These are phyloP conservation scores for Etheostoma spectabile DNA, from an alignment of 2,113 vertebrate genomes.

Conservation along the genomic window DNA sequence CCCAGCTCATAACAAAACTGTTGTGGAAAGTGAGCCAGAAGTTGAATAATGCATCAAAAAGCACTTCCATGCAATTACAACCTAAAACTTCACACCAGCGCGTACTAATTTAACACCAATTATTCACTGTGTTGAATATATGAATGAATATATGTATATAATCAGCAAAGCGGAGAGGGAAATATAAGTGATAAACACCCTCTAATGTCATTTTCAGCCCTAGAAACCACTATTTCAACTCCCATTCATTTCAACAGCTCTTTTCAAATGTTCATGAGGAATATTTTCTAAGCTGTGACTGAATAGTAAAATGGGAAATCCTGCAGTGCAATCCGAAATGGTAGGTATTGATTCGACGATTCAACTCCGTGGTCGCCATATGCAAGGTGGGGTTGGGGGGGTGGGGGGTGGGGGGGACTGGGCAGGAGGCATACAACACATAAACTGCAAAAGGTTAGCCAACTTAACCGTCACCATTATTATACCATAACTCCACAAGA, in stretches of 20 bases:
- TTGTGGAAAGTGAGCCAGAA: constrained; percentile 12
- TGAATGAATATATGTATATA: constrained; percentile 58
- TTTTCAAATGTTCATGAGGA: not conserved
- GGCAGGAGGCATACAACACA: too few species aligned
- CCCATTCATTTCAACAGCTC: too few species aligned
- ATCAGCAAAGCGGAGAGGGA: constrained; percentile 25
- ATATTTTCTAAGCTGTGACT: not conserved
- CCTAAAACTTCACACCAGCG: constrained; percentile 41
- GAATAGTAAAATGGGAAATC: not conserved
- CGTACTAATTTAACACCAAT: constrained; percentile 60
- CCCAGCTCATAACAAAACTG: not conserved
- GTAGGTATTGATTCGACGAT: not conserved
- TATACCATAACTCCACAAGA: too few species aligned
- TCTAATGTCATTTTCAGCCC: constrained; percentile 36
- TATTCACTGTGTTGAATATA: constrained; percentile 62
- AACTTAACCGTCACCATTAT: too few species aligned
- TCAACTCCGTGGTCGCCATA: not conserved
- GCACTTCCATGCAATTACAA: constrained; percentile 58
- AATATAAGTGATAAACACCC: constrained; percentile 31
- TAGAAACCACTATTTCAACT: constrained; percentile 26
- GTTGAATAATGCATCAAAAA: constrained; percentile 63
- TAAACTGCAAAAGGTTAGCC: too few species aligned
- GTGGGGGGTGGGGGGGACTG: too few species aligned
- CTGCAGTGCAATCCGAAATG: not conserved
- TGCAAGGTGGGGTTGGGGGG: too few species aligned